Base-by-base conservation (phyloP, 1,140 invertebrate genomes). In the Sitobion miscanthi region DNA sequence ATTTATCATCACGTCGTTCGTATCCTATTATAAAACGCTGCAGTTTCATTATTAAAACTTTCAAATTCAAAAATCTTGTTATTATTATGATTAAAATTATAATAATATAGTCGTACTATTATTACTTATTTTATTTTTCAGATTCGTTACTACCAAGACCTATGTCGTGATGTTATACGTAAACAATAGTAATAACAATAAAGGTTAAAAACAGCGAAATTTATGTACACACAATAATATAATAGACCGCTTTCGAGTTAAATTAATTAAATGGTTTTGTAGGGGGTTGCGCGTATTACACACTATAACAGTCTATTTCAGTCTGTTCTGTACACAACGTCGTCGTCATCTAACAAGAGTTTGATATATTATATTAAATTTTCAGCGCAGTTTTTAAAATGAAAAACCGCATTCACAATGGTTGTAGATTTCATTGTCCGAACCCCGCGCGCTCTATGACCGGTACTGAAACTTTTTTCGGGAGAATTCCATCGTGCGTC, bases 31-130 rank as follows among this genome's bases (percentile, higher is more conserved):
- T n/a, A 35, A n/a, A 77, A 77, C 11, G n/a, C 45, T 47, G 25
- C 85, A 86, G 14, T 86, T 86, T 47, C 49, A 47, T 86, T 86
- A 49, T 49, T 86, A 49, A 86, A 86, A 86, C 42, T 47, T 45
- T 86, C 45, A 86, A 47, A 47, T 86, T 86, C 17, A 2, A 20
- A 86, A 86, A 86, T 86, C 85, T 86, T 86, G 30, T 86, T 47
- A 86, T 86, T 86, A 86, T 86, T 86, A 86, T 47, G 30, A 69
- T 69, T 77, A 77, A 77, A 77, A n/a, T n/a, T 77, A 35, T n/a
- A 35, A 77, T 77, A 77, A 77, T 77, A n/a, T n/a, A 77, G 62
- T 77, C n/a, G 4, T 20, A 77, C 5, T 69, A 69, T 69, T 69
- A 17, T 69, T n/a, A n/a, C 11, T n/a, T 42, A 49, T 52, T 54